These are phyloP conservation scores for Thunnus maccoyii DNA, from an alignment of 2,113 vertebrate species.

Conservation along the genomic window DNA sequence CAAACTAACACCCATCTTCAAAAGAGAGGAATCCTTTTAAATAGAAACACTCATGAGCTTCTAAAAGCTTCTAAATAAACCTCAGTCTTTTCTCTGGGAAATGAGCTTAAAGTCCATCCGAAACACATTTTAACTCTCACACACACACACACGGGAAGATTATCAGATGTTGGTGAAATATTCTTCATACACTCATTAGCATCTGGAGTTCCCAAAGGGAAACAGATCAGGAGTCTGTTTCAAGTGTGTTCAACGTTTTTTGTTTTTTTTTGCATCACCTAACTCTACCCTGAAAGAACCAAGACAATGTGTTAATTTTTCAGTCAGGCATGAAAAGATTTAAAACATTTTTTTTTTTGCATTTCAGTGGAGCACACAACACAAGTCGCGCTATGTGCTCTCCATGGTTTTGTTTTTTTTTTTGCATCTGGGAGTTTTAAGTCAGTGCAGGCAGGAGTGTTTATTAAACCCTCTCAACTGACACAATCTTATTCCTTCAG, in stretches of 20 bases:
- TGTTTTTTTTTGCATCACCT: conserved; percentile 41
- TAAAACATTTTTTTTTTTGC: conserved; percentile 39
- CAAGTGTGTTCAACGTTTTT: not conserved
- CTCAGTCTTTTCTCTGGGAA: conserved; percentile 33
- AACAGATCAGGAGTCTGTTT: conserved; percentile 24
- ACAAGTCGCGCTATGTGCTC: conserved; percentile 25
- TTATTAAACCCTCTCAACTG: conserved; percentile 9
- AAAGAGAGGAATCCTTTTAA: conserved; percentile 12
- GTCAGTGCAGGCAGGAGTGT: conserved; percentile 28
- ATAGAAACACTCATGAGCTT: conserved; percentile 20
- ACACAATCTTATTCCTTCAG: not conserved
- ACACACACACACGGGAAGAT: not conserved
- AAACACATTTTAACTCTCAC: not conserved
- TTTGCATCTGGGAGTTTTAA: conserved; percentile 55
- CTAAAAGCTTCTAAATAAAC: not conserved
- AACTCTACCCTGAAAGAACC: conserved; percentile 50
- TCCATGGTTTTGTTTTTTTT: conserved; percentile 29
- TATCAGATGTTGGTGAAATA: not conserved
- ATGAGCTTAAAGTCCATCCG: conserved; percentile 5
- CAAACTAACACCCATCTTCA: conserved; percentile 7
- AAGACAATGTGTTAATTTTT: conserved; percentile 26
- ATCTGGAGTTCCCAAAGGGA: conserved; percentile 13
- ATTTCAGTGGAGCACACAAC: conserved; percentile 35
- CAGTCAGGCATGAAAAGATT: conserved; percentile 25
- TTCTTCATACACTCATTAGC: conserved; percentile 6